A percentile compares a stretch with the other conserved stretches of the same genome.
phyloP scores from a whole-genome alignment of 1,140 invertebrate species.

The Trachymyrmex cornetzi region DNA sequence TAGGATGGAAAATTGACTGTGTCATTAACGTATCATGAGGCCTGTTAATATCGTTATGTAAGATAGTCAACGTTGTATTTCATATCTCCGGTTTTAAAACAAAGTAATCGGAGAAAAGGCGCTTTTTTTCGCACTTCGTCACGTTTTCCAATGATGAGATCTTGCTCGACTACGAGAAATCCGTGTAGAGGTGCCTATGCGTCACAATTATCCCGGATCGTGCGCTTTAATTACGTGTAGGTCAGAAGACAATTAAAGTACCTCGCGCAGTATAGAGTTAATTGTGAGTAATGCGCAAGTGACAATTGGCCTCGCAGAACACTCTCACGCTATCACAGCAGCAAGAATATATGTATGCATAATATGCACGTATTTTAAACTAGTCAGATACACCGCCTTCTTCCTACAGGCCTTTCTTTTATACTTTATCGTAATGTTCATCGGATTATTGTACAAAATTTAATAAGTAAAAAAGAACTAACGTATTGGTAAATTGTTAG shows the following conservation, averaged over 20 bases:
- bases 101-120: background rate
- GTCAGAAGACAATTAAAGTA: slow-evolving; percentile 14
- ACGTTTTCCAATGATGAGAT: background rate
- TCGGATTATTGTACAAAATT: slow-evolving; percentile 21
- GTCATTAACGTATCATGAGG: background rate
- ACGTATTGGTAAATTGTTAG: background rate
- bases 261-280: slow-evolving; percentile 2
- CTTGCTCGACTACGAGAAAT: background rate
- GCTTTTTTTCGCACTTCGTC: background rate
- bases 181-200: background rate
- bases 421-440: background rate
- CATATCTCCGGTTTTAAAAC: background rate
- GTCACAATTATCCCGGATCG: slow-evolving; percentile 22
- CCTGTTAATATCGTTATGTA: background rate
- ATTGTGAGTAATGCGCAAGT: slow-evolving; percentile 9
- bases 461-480: background rate
- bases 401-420: slow-evolving; percentile 69
- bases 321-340: slow-evolving; percentile 60
- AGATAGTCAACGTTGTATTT: background rate
- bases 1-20: background rate
- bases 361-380: slow-evolving; percentile 80
- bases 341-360: slow-evolving; percentile 79
- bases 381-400: slow-evolving; percentile 82
- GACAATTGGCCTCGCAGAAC: slow-evolving; percentile 6
- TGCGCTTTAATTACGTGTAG: slow-evolving; percentile 38